Evolutionary conservation across 2,797 vertebrate genomes (phyloP), one percentile per base, ranked within the genome.

Genomic region (Decapterus maruadsi): DNA sequence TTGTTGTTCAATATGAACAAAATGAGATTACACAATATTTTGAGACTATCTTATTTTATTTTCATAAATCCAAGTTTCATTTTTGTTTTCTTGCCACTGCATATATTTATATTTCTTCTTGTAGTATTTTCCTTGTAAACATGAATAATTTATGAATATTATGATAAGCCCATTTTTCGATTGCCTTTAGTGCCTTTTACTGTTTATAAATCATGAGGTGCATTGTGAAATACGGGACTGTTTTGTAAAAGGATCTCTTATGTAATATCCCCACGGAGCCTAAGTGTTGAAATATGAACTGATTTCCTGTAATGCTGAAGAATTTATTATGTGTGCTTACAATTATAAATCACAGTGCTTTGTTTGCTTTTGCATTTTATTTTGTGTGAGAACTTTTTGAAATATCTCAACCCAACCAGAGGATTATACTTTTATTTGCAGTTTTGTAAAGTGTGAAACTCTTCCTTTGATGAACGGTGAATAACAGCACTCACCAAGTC

Each of bases 401-500:
- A 53, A 19, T 5, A 2, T 38, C 20, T 29, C 36, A 51, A 14
- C 4, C 2, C 4, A 5, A 20, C 3, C 8, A 14, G 40, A 6
- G 4, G 29, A 57, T 22, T 9, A 13, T 1, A 20, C 19, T 45
- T 46, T 51, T 53, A 2, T 42, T 34, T 7, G 12, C 34, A 17
- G 19, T 26, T 14, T 1, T 20, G 14, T 36, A 26, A 19, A 7
- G 31, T 13, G 38, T 51, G 20, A 64, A 46, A 17, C 38, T 11
- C 20, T 51, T n/a, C n/a, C n/a, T n/a, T n/a, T n/a, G n/a, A n/a
- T n/a, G n/a, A n/a, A n/a, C 48, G 38, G 36, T 9, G 8, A 1
- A 63, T n/a, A 20, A 19, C 8, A 42, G 2, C 31, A 86, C 95
- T 94, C 66, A 98, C 98, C 98, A 99, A 0, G 98, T 99, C 76